Base-by-base conservation (phyloP, 2,797 vertebrate genomes). In the Toxotes lorentzi region DNA sequence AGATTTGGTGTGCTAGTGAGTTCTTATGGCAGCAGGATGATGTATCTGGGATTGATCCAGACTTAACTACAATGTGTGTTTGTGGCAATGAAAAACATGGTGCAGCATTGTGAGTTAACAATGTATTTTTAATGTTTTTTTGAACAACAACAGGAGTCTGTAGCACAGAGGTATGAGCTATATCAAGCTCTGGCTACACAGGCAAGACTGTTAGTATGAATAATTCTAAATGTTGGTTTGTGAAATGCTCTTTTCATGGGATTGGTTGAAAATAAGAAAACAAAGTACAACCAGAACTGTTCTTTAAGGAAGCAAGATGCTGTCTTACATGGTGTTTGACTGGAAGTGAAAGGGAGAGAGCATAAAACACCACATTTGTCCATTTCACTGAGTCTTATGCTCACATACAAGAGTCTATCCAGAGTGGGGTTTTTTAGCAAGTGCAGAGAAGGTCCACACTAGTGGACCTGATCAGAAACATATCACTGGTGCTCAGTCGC, bases 401-500 rank as follows among this genome's bases (percentile, higher is more conserved):
- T 67, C 60, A 78, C 43, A 56, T 61, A 16, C 21, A 56, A 69
- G 30, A 51, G 54, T 54, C 56, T 65, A 53, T 61, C 61, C 38
- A 58, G 13, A 40, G 45, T 61, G 61, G 61, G 27, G 27, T 30
- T 34, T 73, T 62, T 70, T 64, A 43, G n/a, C 47, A 34, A 17
- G 13, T 27, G 70, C 57, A 66, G 66, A 79, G 70, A 50, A 66
- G 74, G 81, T 76, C 84, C 50, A 84, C 63, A 73, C 73, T 61
- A 72, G 69, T 75, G 74, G 64, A 88, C 78, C 85, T 59, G 89
- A 92, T 89, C 86, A 88, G 80, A 91, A 90, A 81, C 83, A 83
- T 90, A 90, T 90, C 86, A 87, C 79, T 88, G 81, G 73, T 88
- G 85, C 86, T 84, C 87, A 86, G 75, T 83, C 82, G 47, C 76